Percentiles rank a stretch among this genome's conserved stretches.
Evolutionary conservation across 2,888 invertebrate species (phyloP).

Genomic region (Drosophila demipolita): DNA sequence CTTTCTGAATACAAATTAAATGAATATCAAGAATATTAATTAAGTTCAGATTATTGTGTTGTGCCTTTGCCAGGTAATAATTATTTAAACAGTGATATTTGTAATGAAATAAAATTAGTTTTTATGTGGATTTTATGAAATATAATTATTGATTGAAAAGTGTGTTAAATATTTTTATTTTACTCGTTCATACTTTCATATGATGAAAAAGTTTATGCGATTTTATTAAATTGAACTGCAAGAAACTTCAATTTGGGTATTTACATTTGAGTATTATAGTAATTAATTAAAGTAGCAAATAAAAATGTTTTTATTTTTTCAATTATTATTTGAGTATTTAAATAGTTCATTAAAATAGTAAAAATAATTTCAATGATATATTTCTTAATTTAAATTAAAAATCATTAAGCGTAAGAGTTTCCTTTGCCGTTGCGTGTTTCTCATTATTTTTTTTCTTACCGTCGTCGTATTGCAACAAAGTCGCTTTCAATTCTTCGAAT

Average conservation of each 20-base stretch:
- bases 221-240: no score
- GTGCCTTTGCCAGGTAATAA: background rate
- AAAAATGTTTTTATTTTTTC: background rate
- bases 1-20: background rate
- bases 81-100: background rate
- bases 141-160: no score
- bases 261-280: background rate
- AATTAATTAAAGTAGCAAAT: background rate
- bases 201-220: no score
- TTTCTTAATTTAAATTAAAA: background rate
- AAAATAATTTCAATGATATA: no score
- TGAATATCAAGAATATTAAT: background rate
- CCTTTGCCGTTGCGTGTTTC: background rate
- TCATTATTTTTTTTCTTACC: background rate
- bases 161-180: no score
- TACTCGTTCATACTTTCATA: no score
- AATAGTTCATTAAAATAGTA: no score
- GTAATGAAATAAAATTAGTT: background rate
- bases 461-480: conserved; percentile 1
- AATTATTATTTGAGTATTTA: background rate
- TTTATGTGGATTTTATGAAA: background rate
- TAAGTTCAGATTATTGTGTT: background rate
- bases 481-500: conserved; percentile 1
- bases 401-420: fast-evolving
- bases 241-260: background rate